Conservation (phyloP, 1,140 invertebrate genomes). For the Conopomorpha cramerella region DNA sequence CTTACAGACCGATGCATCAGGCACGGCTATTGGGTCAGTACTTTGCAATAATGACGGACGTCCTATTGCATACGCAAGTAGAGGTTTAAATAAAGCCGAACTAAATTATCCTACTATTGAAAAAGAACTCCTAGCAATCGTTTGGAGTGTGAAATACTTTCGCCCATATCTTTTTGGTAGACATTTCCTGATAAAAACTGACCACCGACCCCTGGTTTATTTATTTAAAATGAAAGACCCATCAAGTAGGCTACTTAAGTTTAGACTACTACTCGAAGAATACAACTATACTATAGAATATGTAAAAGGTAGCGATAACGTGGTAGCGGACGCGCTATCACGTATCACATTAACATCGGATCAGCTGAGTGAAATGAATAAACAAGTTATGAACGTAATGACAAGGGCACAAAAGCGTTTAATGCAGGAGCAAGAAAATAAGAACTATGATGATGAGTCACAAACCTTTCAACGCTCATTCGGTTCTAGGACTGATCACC, state of each 20-base stretch:
- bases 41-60: conserved; percentile 9
- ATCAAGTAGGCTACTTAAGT: conserved; percentile 11
- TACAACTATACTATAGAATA: conserved; percentile 36
- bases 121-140: conserved; percentile 39
- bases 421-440: not conserved
- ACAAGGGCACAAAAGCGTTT: conserved; percentile 9
- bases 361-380: conserved; percentile 8
- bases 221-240: conserved; percentile 11
- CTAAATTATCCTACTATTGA: conserved; percentile 35
- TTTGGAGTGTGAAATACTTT: conserved; percentile 26
- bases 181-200: conserved; percentile 40
- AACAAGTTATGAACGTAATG: conserved; percentile 8
- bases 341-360: no score
- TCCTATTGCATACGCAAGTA: conserved; percentile 34
- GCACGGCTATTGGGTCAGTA: not conserved
- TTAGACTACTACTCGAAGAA: conserved; percentile 19
- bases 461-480: conserved; percentile 4
- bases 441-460: not conserved
- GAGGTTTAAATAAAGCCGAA: conserved; percentile 28
- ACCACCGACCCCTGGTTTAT: conserved; percentile 30
- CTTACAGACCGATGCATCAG: not conserved
- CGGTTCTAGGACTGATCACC: conserved; percentile 3
- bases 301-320: conserved; percentile 14
- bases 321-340: conserved; percentile 11
- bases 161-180: conserved; percentile 7